Evolutionary conservation across 2,888 invertebrate species (phyloP), one percentile per base, ranked within the genome.

Genomic region (Chaitophorus viminalis): DNA sequence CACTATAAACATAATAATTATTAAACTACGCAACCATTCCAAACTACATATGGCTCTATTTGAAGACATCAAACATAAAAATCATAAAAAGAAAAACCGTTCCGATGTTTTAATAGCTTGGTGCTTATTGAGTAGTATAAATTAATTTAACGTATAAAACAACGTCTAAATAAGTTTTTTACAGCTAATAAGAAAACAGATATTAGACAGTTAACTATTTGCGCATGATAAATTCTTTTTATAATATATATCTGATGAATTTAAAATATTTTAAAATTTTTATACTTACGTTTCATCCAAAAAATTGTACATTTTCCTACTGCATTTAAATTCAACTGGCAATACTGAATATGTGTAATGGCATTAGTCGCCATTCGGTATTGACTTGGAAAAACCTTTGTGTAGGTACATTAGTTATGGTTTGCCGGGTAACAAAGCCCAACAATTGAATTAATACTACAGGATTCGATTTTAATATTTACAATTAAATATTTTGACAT

Each of bases 401-500:
- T 46, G 46, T 46, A 46, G 8, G 14, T 46, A 46, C 11, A 46
- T 46, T 76, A 82, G 31, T 70, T 70, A 70, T 82, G 29, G 31
- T 31, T 31, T 14, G 39, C 17, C 46, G 25, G 0, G 68, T 52
- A 70, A 52, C 31, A 82, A 70, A 70, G 46, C 46, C 21, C 14
- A 25, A 70, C 5, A 70, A 74, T 82, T 72, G 33, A 72, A 82
- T 18, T 72, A 74, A 52, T 17, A 36, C n/a, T 74, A 33, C 18
- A 25, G 4, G 52, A 72, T 72, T 29, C 52, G 31, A 31, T 17
- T 72, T 82, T 33, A 33, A 54, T 33, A 6, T 46, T 52, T n/a
- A 72, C 54, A 52, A 70, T 72, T 33, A 82, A 52, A 82, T 52
- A 72, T 72, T 72, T 72, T 72, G 82, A 72, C 82, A 54, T 82